Percentiles rank a stretch among this genome's conserved stretches.
Conservation (phyloP, 2,888 invertebrate genomes). For the Hipparchia semele region DNA sequence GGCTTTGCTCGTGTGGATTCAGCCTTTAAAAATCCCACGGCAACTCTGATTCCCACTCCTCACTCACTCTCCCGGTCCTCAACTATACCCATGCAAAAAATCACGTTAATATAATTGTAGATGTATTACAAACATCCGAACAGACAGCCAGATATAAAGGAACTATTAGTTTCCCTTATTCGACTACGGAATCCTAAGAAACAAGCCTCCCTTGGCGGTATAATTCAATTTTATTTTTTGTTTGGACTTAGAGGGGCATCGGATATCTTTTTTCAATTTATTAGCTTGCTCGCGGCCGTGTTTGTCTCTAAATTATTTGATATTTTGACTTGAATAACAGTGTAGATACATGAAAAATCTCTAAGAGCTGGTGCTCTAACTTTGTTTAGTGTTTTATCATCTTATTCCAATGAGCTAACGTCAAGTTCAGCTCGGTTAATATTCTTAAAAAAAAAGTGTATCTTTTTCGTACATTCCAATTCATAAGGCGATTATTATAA, state of each 20-base stretch:
- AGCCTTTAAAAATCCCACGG: too few species aligned
- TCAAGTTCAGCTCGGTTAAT: too few species aligned
- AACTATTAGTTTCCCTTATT: neutral
- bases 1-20: too few species aligned
- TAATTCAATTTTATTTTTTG: constrained; percentile 44
- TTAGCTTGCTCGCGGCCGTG: constrained; percentile 37
- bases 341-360: constrained; percentile 21
- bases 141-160: neutral
- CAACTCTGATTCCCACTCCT: too few species aligned
- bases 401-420: neutral
- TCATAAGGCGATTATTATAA: too few species aligned
- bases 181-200: constrained; percentile 14
- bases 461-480: too few species aligned
- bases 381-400: neutral
- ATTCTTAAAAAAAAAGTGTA: too few species aligned
- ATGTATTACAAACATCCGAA: neutral
- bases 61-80: too few species aligned
- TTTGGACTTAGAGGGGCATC: constrained; percentile 38
- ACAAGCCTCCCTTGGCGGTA: constrained; percentile 40
- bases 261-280: constrained; percentile 44
- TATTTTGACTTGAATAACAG: constrained; percentile 34
- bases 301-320: constrained; percentile 38
- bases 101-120: too few species aligned
- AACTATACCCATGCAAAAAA: too few species aligned
- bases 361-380: neutral